Evolutionary conservation across 2,113 vertebrate species (phyloP).

Genomic region (Crotalus helleri): DNA sequence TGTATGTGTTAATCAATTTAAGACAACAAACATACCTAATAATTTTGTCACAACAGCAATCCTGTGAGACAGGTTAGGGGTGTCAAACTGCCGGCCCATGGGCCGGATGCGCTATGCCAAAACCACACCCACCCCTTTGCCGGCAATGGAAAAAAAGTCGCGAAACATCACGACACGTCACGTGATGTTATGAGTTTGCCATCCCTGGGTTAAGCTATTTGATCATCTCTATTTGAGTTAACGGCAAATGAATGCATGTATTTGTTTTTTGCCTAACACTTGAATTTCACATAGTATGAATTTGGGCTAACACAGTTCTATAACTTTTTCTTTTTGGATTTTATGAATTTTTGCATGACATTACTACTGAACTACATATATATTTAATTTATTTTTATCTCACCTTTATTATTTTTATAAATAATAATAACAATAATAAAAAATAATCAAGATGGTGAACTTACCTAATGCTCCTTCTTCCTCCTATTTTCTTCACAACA

Average conservation of each 20-base stretch:
- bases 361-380: not conserved
- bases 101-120: too few relatives aligned
- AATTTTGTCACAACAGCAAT: not conserved
- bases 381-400: not conserved
- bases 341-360: not conserved
- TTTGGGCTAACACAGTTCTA: not conserved
- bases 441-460: not conserved
- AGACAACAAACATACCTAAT: not conserved
- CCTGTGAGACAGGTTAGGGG: not conserved
- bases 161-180: too few relatives aligned
- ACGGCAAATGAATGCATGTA: not conserved
- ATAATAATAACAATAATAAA: not conserved
- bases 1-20: not conserved
- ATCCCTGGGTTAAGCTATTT: not conserved
- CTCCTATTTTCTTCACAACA: not conserved
- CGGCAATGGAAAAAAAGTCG: too few relatives aligned
- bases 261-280: not conserved
- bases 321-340: not conserved
- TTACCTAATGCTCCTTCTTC: not conserved
- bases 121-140: too few relatives aligned
- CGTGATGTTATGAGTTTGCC: too few relatives aligned
- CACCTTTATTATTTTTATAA: not conserved
- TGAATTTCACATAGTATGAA: not conserved
- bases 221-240: not conserved
- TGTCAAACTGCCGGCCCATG: too few relatives aligned